Conservation (phyloP, 2,113 vertebrate species). For the Myxocyprinus asiaticus region DNA sequence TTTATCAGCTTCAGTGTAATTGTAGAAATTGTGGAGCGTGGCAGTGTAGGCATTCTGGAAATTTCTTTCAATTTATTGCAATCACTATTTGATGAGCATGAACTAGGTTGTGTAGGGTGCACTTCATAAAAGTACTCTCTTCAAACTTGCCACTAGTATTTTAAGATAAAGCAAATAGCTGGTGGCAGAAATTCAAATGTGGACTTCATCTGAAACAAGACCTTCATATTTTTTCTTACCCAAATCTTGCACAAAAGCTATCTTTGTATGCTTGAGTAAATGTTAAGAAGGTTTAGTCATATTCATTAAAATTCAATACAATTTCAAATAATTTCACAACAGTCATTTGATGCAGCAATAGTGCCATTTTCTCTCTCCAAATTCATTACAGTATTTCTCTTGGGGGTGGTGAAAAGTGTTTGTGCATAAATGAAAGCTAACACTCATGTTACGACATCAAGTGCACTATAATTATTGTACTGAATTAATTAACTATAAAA, state of each 20-base stretch:
- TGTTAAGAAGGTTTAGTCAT: slow-evolving; percentile 10
- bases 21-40: background rate
- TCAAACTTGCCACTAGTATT: background rate
- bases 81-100: background rate
- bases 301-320: background rate
- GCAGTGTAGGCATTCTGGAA: background rate
- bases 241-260: background rate
- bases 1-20: slow-evolving; percentile 22
- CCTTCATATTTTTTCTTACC: too few species aligned
- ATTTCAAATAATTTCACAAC: slow-evolving; percentile 9
- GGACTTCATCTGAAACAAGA: too few species aligned
- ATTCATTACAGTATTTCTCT: slow-evolving; percentile 6
- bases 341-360: background rate
- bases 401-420: background rate
- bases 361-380: background rate
- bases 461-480: slow-evolving; percentile 1
- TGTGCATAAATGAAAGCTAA: slow-evolving; percentile 15
- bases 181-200: too few species aligned
- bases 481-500: background rate
- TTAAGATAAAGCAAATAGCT: background rate
- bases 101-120: background rate
- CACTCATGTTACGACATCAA: background rate
- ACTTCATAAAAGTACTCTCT: background rate
- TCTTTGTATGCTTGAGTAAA: background rate
- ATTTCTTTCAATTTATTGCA: background rate